These are phyloP conservation scores for Epicampocera succincta DNA, from an alignment of 2,888 invertebrate genomes.

Conservation along the genomic window DNA sequence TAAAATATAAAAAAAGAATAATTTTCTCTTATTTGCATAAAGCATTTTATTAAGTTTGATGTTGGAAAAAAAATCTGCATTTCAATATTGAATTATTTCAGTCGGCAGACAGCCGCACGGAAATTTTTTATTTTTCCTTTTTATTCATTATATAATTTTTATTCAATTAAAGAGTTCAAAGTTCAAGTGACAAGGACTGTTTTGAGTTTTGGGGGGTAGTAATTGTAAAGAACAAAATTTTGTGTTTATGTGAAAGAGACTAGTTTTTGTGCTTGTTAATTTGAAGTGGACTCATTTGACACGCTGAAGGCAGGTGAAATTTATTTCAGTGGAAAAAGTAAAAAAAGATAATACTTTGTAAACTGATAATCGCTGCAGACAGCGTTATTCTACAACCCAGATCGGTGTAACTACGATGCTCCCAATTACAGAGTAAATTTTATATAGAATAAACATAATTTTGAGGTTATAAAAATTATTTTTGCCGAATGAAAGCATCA, in stretches of 20 bases:
- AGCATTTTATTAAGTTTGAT: background rate
- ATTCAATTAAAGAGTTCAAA: conserved; percentile 39
- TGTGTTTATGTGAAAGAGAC: background rate
- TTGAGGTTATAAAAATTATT: too few relatives aligned
- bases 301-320: background rate
- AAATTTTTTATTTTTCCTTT: background rate
- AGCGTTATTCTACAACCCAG: too few relatives aligned
- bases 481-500: too few relatives aligned
- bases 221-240: background rate
- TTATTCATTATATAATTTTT: background rate
- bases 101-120: background rate
- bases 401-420: too few relatives aligned
- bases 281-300: background rate
- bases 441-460: too few relatives aligned
- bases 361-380: too few relatives aligned
- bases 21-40: conserved; percentile 4
- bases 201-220: background rate
- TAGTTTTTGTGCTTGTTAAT: conserved; percentile 1
- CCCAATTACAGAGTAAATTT: too few relatives aligned
- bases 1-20: background rate
- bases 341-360: too few relatives aligned
- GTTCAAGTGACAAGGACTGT: conserved; percentile 22
- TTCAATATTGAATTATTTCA: conserved; percentile 13
- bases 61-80: background rate
- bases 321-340: background rate